phyloP scores from a whole-genome alignment of 2,888 invertebrate species.

The Macrosiphum euphorbiae region DNA sequence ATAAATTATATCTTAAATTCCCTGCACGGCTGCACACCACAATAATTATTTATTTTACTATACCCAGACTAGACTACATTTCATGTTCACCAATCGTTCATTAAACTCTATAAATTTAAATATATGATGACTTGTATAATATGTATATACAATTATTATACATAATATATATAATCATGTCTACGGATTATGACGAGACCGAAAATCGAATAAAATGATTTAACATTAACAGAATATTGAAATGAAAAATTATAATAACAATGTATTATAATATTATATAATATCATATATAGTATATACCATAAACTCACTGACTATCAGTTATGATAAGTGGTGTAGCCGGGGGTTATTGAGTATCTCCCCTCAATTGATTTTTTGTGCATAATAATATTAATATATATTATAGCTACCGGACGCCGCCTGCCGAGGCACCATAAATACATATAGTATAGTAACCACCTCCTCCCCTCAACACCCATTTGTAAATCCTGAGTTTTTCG shows the following conservation, averaged over 20 bases:
- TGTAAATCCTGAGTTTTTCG: neutral
- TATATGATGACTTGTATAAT: too few species aligned
- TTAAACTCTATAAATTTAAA: neutral
- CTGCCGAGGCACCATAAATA: too few species aligned
- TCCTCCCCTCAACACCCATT: neutral
- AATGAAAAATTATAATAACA: neutral
- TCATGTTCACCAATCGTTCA: neutral
- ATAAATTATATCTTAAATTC: neutral
- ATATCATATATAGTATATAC: neutral
- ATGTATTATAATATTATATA: neutral
- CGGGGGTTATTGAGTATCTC: neutral
- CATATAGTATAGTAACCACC: too few species aligned
- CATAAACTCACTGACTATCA: neutral
- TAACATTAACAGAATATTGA: neutral
- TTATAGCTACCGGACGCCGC: too few species aligned
- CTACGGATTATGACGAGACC: neutral
- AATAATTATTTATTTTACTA: neutral
- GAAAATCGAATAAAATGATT: neutral
- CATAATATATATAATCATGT: too few species aligned
- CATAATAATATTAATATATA: too few species aligned
- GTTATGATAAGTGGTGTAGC: neutral
- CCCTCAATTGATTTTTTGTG: too few species aligned
- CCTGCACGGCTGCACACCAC: neutral
- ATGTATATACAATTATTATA: too few species aligned
- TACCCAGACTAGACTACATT: neutral